phyloP scores from a whole-genome alignment of 2,888 invertebrate genomes.

The Plusia festucae region DNA sequence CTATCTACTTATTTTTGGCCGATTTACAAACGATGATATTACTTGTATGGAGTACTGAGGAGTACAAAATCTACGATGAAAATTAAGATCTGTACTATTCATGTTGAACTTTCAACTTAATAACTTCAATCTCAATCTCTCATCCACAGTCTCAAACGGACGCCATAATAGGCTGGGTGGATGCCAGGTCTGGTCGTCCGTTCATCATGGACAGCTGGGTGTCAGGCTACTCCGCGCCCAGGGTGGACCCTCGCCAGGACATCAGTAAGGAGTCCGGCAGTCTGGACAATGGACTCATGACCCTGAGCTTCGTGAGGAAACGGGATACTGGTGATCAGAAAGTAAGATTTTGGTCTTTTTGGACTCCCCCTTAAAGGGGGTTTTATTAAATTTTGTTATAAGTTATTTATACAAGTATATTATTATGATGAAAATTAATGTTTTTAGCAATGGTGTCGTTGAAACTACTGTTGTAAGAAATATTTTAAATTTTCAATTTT shows the following conservation, averaged over 20 bases:
- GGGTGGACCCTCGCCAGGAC: slow-evolving; percentile 93
- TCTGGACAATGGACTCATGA: slow-evolving; percentile 93
- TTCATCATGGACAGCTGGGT: slow-evolving; percentile 97
- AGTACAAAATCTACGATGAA: no score
- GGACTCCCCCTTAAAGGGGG: no score
- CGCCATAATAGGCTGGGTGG: slow-evolving; percentile 96
- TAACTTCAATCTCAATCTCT: no score
- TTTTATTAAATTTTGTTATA: no score
- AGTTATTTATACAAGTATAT: no score
- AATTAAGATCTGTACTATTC: background rate
- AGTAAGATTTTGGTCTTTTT: slow-evolving; percentile 70
- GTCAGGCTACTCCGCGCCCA: slow-evolving; percentile 92
- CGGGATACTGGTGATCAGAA: slow-evolving; percentile 92
- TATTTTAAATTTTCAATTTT: background rate
- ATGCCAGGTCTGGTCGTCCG: slow-evolving; percentile 92
- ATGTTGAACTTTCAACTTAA: no score
- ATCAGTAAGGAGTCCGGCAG: slow-evolving; percentile 92
- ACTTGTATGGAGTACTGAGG: no score
- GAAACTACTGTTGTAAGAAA: no score
- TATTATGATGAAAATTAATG: no score
- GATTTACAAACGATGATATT: no score
- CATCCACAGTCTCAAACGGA: slow-evolving; percentile 93
- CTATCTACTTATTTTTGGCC: no score
- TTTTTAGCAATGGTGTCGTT: no score
- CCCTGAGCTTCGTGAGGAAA: slow-evolving; percentile 94